phyloP scores from a whole-genome alignment of 2,797 vertebrate genomes.

The Gephyroberyx darwinii region DNA sequence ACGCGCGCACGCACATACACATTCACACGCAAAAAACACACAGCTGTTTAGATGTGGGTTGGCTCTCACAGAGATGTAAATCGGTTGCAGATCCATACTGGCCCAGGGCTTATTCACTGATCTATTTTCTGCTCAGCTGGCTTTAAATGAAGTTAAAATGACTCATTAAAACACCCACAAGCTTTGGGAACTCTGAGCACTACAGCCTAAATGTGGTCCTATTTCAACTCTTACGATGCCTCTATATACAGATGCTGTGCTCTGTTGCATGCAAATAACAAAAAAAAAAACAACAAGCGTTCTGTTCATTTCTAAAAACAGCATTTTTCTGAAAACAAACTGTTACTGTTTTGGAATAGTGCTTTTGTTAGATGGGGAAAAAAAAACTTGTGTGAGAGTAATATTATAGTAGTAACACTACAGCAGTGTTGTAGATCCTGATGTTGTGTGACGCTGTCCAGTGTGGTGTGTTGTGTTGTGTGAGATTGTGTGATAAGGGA shows the following conservation, averaged over 20 bases:
- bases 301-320: constrained; percentile 75
- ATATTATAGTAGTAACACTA: constrained; percentile 55
- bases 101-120: constrained; percentile 97
- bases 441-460: constrained; percentile 79
- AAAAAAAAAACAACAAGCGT: constrained; percentile 47
- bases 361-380: constrained; percentile 55
- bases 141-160: constrained; percentile 99
- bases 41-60: constrained; percentile 85
- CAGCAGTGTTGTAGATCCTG: constrained; percentile 68
- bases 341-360: constrained; percentile 54
- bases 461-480: constrained; percentile 72
- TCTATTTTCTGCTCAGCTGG: constrained; percentile 99
- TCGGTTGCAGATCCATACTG: constrained; percentile 94
- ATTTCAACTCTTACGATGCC: constrained; percentile 81
- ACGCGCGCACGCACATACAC: constrained; percentile 69
- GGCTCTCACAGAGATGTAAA: constrained; percentile 90
- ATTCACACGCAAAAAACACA: constrained; percentile 49
- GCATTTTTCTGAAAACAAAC: constrained; percentile 71
- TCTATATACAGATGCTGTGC: constrained; percentile 68
- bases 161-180: constrained; percentile 99
- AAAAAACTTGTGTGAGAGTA: constrained; percentile 64
- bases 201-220: constrained; percentile 98
- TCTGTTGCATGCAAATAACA: constrained; percentile 66
- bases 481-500: constrained; percentile 77
- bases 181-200: constrained; percentile 97